Evolutionary conservation across 2,797 vertebrate species (phyloP).

Genomic region (Helarctos malayanus): DNA sequence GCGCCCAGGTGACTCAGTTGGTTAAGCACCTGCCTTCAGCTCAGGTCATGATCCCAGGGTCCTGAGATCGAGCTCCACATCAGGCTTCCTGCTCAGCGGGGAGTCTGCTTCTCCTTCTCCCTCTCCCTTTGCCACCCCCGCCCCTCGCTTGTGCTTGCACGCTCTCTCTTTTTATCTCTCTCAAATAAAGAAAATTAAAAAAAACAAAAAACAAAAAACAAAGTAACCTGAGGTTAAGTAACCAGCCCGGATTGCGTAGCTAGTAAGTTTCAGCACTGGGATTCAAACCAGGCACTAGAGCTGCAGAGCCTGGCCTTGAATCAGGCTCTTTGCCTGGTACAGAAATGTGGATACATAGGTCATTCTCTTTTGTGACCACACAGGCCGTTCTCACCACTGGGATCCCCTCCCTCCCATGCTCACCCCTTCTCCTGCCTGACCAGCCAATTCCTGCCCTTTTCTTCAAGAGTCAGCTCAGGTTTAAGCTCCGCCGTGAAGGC

Average conservation of each 20-base stretch:
- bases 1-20: no score
- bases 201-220: no score
- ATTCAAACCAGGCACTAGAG: not conserved
- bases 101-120: no score
- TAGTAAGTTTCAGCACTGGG: not conserved
- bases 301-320: not conserved
- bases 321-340: not conserved
- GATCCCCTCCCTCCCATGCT: not conserved
- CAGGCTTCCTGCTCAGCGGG: no score
- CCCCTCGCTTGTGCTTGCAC: no score
- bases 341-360: not conserved
- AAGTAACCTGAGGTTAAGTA: not conserved
- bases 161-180: no score
- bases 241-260: not conserved
- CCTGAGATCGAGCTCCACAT: no score
- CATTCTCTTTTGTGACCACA: not conserved
- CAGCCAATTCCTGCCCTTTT: not conserved
- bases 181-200: no score
- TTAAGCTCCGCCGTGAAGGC: not conserved
- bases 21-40: no score
- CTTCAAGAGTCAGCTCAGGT: not conserved
- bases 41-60: no score
- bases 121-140: no score
- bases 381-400: not conserved
- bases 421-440: not conserved